phyloP scores from a whole-genome alignment of 2,888 invertebrate species.

The Timema podura region DNA sequence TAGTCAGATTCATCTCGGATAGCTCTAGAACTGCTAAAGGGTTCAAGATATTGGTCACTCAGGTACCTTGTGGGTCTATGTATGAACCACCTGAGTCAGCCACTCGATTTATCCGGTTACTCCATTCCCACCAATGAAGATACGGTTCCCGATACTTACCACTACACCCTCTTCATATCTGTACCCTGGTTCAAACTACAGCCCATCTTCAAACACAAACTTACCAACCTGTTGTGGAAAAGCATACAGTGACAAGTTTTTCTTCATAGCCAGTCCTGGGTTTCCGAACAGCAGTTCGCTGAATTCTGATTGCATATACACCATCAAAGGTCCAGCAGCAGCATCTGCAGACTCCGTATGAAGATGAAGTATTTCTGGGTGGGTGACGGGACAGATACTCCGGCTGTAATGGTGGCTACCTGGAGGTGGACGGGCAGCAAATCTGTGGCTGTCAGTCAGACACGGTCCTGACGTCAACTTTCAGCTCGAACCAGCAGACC shows the following conservation, averaged over 20 bases:
- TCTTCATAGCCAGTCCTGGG: neutral
- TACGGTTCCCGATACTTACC: no score
- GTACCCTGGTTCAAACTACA: no score
- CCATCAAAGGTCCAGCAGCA: constrained; percentile 47
- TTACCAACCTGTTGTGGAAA: neutral
- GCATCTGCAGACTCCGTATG: constrained; percentile 52
- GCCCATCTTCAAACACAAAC: no score
- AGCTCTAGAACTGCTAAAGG: neutral
- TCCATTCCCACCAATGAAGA: no score
- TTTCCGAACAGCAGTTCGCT: neutral
- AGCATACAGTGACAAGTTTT: constrained; percentile 9
- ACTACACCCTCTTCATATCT: no score
- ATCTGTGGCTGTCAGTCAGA: constrained; percentile 56
- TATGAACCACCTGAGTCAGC: no score
- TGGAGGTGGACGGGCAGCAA: constrained; percentile 54
- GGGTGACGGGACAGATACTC: constrained; percentile 42
- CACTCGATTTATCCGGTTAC: no score
- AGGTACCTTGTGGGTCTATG: neutral
- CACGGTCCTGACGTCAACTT: constrained; percentile 41
- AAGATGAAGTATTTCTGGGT: constrained; percentile 54
- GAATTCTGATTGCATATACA: neutral
- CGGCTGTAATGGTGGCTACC: constrained; percentile 49
- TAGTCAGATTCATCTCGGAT: neutral
- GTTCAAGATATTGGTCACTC: neutral
- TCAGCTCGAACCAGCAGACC: constrained; percentile 35